phyloP scores from a whole-genome alignment of 2,113 vertebrate genomes.

The Gopherus flavomarginatus region DNA sequence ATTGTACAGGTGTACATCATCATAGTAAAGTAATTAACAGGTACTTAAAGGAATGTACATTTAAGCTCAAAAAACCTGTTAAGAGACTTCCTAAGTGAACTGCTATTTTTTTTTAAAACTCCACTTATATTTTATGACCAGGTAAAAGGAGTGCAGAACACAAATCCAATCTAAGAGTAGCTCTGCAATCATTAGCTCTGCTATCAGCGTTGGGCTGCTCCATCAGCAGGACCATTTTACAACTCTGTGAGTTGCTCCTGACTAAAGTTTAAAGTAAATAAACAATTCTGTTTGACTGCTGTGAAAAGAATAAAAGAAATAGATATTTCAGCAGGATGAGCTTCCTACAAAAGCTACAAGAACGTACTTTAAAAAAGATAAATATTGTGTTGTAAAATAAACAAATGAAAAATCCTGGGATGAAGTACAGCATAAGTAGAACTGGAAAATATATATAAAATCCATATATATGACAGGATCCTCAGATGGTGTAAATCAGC shows the following conservation, averaged over 20 bases:
- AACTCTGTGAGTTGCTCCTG: conserved; percentile 31
- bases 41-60: conserved; percentile 75
- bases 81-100: conserved; percentile 75
- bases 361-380: not conserved
- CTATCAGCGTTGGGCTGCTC: conserved; percentile 46
- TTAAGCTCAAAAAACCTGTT: conserved; percentile 76
- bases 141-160: conserved; percentile 58
- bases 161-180: conserved; percentile 71
- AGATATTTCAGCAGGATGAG: not conserved
- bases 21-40: conserved; percentile 76
- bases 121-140: conserved; percentile 72
- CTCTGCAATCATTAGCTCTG: conserved; percentile 64
- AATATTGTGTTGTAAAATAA: not conserved
- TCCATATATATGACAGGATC: not conserved
- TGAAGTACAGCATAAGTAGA: not conserved
- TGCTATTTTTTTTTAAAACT: conserved; percentile 53
- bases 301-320: conserved; percentile 16
- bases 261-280: conserved; percentile 56
- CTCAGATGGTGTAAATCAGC: not conserved
- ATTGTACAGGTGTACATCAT: conserved; percentile 75
- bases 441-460: not conserved
- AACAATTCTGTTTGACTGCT: conserved; percentile 25
- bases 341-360: not conserved
- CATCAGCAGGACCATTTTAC: conserved; percentile 59
- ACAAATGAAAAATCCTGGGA: not conserved